Percentiles rank a stretch among this genome's conserved stretches.
Evolutionary conservation across 2,888 invertebrate genomes (phyloP).

Genomic region (Aspidapion aeneum): DNA sequence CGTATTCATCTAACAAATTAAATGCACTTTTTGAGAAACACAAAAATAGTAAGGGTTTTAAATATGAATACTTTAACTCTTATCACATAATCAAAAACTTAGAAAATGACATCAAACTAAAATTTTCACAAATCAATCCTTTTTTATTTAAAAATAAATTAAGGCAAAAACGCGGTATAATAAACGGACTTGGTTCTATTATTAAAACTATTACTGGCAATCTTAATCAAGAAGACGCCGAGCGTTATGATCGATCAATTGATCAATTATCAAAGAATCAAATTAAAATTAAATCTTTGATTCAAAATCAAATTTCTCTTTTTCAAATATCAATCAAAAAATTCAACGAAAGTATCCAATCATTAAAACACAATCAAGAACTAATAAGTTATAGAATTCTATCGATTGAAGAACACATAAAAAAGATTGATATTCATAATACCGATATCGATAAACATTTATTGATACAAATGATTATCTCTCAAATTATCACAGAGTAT

Average conservation of each 20-base stretch:
- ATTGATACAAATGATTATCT: neutral
- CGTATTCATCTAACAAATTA: neutral
- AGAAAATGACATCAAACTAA: neutral
- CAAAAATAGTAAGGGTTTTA: neutral
- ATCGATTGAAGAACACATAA: neutral
- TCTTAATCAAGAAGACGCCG: neutral
- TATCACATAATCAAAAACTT: neutral
- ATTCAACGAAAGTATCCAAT: neutral
- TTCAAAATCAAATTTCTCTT: neutral
- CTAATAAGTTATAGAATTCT: too few species aligned
- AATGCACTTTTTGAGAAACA: neutral
- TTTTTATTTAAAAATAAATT: neutral
- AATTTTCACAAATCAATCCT: constrained; percentile 2
- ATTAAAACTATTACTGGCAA: neutral
- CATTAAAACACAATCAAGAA: neutral
- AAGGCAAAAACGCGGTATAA: neutral
- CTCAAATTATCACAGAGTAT: too few species aligned
- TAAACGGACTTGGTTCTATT: neutral
- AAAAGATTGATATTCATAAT: neutral
- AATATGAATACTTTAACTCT: neutral
- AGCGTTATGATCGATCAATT: neutral
- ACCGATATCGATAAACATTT: too few species aligned
- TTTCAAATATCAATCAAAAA: neutral
- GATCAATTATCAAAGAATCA: neutral
- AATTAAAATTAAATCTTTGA: neutral